Conservation (phyloP, 2,888 invertebrate species). For the Calliphora vomitoria region DNA sequence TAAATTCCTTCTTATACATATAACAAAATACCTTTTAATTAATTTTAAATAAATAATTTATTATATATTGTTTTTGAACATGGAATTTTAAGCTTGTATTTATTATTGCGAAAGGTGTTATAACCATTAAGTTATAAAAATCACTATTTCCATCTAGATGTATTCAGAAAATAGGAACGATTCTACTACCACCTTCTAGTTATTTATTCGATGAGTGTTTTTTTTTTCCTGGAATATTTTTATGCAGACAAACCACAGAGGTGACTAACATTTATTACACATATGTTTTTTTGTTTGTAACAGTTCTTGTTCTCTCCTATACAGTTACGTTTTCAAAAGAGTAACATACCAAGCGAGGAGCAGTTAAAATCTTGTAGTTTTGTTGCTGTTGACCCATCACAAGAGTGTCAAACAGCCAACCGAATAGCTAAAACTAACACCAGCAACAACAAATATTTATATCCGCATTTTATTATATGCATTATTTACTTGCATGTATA, state of each 20-base stretch:
- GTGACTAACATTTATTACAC: constrained; percentile 50
- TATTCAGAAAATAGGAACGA: background rate
- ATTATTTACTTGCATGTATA: background rate
- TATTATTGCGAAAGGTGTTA: too few relatives aligned
- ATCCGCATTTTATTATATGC: constrained; percentile 12
- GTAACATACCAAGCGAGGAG: constrained; percentile 1
- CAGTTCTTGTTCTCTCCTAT: background rate
- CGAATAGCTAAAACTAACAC: constrained; percentile 23
- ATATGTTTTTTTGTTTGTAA: background rate
- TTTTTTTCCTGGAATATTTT: background rate
- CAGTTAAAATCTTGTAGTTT: constrained; percentile 9
- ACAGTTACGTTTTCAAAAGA: background rate
- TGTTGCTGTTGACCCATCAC: constrained; percentile 35
- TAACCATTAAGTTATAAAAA: constrained; percentile 58
- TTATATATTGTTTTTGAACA: too few relatives aligned
- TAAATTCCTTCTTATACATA: too few relatives aligned
- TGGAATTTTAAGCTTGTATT: too few relatives aligned
- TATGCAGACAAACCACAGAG: constrained; percentile 31
- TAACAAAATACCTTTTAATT: too few relatives aligned
- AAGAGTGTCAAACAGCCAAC: constrained; percentile 43
- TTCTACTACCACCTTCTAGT: constrained; percentile 17
- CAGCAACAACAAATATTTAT: constrained; percentile 29
- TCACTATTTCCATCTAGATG: constrained; percentile 6
- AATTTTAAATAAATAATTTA: too few relatives aligned
- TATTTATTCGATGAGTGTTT: constrained; percentile 28